A percentile compares a stretch with the other conserved stretches of the same genome.
These are phyloP conservation scores for Microdon myrmicae DNA, from an alignment of 2,888 invertebrate genomes.

Conservation along the genomic window DNA sequence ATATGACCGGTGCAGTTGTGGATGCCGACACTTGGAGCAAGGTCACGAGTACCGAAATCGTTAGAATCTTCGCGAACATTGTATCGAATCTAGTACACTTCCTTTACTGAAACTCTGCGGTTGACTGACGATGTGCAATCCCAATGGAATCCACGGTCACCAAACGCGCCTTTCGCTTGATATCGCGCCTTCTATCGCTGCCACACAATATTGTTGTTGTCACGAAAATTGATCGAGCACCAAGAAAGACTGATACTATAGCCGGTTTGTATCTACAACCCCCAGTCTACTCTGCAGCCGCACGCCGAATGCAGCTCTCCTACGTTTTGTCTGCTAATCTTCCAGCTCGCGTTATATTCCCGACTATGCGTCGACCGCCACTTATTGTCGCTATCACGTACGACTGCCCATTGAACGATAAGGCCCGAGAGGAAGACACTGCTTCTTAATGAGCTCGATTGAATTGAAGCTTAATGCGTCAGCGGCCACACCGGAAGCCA, in stretches of 20 bases:
- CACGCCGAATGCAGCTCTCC: slow-evolving; percentile 10
- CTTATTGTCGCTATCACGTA: slow-evolving; percentile 36
- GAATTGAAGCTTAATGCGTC: slow-evolving; percentile 43
- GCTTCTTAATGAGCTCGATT: slow-evolving; percentile 33
- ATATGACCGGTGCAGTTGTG: slow-evolving; percentile 57
- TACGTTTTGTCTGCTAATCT: not conserved
- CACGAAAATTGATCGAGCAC: slow-evolving; percentile 46
- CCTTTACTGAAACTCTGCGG: no score
- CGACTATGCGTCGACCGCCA: slow-evolving; percentile 9
- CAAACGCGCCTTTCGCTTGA: slow-evolving; percentile 20
- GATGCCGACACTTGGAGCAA: slow-evolving; percentile 30
- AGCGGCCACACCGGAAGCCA: slow-evolving; percentile 37
- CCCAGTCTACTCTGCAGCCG: slow-evolving; percentile 35
- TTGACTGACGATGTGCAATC: slow-evolving; percentile 23
- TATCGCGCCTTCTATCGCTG: slow-evolving; percentile 8
- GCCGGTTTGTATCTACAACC: slow-evolving; percentile 43
- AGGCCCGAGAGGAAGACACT: slow-evolving; percentile 32
- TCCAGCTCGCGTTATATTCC: slow-evolving; percentile 31
- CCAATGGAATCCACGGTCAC: slow-evolving; percentile 16
- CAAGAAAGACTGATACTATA: slow-evolving; percentile 26
- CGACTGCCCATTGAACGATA: slow-evolving; percentile 24
- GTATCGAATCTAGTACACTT: no score
- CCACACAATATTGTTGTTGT: slow-evolving; percentile 17
- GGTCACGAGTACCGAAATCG: slow-evolving; percentile 29
- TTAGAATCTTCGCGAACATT: slow-evolving; percentile 34